Evolutionary conservation across 2,113 vertebrate species (phyloP).

Genomic region (Gambusia affinis): DNA sequence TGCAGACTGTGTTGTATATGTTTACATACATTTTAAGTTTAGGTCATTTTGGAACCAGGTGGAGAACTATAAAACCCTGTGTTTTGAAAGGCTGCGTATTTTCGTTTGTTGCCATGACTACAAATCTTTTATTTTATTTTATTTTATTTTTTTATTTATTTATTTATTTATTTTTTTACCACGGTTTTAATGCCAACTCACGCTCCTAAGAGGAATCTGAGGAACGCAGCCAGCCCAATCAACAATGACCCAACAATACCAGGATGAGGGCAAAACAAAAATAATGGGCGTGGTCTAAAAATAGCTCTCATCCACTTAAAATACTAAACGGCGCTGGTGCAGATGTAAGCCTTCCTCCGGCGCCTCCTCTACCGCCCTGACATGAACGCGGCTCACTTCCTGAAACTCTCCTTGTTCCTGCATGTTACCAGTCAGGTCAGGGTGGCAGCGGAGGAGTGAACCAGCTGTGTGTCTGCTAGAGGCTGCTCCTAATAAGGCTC

Average conservation of each 20-base stretch:
- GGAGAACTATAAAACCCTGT: background rate
- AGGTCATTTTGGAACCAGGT: background rate
- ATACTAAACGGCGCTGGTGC: background rate
- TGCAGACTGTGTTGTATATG: too few relatives aligned
- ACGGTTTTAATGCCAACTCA: background rate
- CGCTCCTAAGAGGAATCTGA: background rate
- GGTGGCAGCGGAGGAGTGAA: constrained; percentile 45
- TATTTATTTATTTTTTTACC: too few relatives aligned
- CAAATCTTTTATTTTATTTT: background rate
- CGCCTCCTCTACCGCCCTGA: constrained; percentile 29
- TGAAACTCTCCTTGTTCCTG: background rate
- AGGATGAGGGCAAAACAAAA: background rate
- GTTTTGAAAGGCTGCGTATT: background rate
- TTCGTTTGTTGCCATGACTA: background rate
- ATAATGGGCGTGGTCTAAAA: constrained; percentile 24
- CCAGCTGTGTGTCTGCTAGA: background rate
- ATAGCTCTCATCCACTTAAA: constrained; percentile 13
- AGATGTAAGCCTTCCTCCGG: constrained; percentile 18
- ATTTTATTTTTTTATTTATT: too few relatives aligned
- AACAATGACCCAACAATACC: background rate
- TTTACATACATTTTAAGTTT: background rate
- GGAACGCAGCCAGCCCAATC: background rate
- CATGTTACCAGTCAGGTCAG: background rate
- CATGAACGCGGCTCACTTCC: constrained; percentile 38
- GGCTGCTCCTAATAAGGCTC: constrained; percentile 11